Evolutionary conservation across 2,797 vertebrate genomes (phyloP).

Genomic region (Simalia tracyae): DNA sequence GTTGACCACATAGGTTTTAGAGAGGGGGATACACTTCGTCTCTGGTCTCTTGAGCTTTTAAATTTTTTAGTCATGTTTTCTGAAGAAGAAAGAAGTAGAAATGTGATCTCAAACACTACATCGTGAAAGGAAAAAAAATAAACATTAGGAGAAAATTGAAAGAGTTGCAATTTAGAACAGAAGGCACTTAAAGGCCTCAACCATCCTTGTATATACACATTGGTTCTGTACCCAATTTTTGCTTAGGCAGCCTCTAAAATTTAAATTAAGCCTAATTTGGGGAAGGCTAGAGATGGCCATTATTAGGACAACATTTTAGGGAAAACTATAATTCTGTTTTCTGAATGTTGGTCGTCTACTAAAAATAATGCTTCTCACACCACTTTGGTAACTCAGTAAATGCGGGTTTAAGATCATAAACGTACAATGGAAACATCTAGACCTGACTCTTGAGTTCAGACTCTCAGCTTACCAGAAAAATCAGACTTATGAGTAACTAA

Average conservation of each 20-base stretch:
- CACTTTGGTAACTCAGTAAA: neutral
- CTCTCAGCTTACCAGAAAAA: neutral
- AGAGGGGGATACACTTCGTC: neutral
- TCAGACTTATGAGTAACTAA: neutral
- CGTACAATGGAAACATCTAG: neutral
- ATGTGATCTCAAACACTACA: neutral
- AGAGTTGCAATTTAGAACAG: neutral
- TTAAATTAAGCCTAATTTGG: neutral
- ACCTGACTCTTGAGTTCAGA: neutral
- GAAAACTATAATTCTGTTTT: neutral
- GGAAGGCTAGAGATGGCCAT: neutral
- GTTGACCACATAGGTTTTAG: neutral
- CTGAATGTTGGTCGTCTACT: neutral
- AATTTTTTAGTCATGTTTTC: neutral
- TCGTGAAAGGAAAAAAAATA: neutral
- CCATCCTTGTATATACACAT: neutral
- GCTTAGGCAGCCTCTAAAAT: neutral
- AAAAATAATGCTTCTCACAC: neutral
- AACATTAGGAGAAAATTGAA: neutral
- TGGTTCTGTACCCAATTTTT: neutral
- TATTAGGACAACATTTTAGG: neutral
- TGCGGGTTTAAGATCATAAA: neutral
- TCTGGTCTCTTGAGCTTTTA: neutral
- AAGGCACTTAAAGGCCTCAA: neutral
- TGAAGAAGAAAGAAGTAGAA: neutral